Evolutionary conservation across 2,888 invertebrate species (phyloP), one percentile per base, ranked within the genome.

Genomic region (Andrena flavipes): DNA sequence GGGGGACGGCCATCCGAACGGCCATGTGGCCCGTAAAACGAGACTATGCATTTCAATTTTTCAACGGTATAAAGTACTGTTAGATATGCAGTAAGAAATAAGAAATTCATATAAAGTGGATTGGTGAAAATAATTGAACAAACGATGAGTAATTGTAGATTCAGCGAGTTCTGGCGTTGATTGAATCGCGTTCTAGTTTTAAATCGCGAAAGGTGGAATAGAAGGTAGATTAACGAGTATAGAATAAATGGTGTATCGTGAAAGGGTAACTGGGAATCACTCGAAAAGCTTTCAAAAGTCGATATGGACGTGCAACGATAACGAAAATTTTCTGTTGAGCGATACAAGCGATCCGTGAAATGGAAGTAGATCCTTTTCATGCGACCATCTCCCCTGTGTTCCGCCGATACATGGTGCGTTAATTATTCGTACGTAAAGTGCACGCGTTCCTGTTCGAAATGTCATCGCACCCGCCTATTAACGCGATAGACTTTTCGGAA

Each of bases 21-120:
- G 69, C 26, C 69, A 54, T 64, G 64, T 60, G 80, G 69, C 64
- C 60, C 65, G 80, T 33, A 51, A 74, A 74, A 81, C 74, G 81
- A 70, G 74, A 65, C 65, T 67, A 49, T 42, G 42, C 42, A 5
- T 72, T 80, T 68, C 80, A 73, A 68, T 71, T 81, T 80, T 73
- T 64, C 13, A 51, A 64, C 30, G 73, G 16, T 16, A 42, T 42
- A 42, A 42, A 42, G 42, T 42, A 16, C 42, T 16, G 42, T 42
- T 42, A 16, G 42, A 16, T 16, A 42, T 16, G 42, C 42, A 42
- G 42, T 16, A 16, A 13, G 42, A 13, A 42, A 42, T 42, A 42
- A 42, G 42, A 5, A 1, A 42, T 42, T 13, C 16, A 42, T 42
- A 42, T 16, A 42, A 42, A 13, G 42, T 42, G 42, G 42, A 42